Base-by-base conservation (phyloP, 2,888 invertebrate species). In the Drosophila anomalata region DNA sequence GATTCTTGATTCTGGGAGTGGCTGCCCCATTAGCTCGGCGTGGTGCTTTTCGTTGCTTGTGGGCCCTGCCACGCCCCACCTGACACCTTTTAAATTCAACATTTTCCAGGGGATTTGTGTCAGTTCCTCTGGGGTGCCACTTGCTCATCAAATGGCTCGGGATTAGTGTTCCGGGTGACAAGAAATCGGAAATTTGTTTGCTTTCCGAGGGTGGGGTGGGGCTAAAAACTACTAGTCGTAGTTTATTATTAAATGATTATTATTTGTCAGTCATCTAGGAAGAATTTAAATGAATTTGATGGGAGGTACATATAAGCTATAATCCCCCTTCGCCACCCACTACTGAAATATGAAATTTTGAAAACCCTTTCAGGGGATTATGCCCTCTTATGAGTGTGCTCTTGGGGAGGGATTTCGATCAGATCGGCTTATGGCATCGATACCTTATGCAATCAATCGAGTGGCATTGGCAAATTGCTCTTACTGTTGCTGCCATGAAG, bases 401-500 rank as follows among this genome's bases (percentile, higher is more conserved):
- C 22, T 44, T 44, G 22, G 5, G 46, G 63, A 44, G 61, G 73
- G 73, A 69, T 70, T 42, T 53, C n/a, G 33, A 31, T 36, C 47
- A 17, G 48, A 52, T 41, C 73, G 54, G 54, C 73, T 73, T 73
- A 73, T 73, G 70, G 53, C 73, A 70, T 68, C 60, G 71, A 71
- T 81, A 61, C 53, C 50, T 57, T 85, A 72, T 73, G 67, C 69
- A 80, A 77, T 77, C 84, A 80, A 87, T 84, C 73, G 78, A 83
- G 69, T 73, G 75, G 53, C 79, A 84, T 65, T 78, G 76, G 73
- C 72, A 65, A 84, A 81, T 80, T 75, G 78, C 52, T 33, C 3
- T 33, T 29, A 4, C 22, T 24, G 3, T 31, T 9, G 33, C 33
- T 79, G 72, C 59, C 76, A 69, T 61, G 54, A 53, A 68, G 61